Conservation (phyloP, 2,113 vertebrate genomes). For the Cyprinus carpio region DNA sequence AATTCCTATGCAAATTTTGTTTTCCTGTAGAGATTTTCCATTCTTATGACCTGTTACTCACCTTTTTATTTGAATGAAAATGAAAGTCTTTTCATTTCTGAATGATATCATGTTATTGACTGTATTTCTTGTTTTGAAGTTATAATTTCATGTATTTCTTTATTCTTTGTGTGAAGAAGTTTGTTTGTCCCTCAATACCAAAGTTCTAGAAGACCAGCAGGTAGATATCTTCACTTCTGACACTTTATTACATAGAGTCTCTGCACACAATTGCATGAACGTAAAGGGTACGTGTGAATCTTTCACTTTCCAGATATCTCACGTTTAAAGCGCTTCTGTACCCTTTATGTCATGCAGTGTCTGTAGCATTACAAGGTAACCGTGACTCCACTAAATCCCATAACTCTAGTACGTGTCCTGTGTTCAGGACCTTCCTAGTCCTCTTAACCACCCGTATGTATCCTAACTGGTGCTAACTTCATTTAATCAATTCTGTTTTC, state of each 20-base stretch:
- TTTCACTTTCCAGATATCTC: not conserved
- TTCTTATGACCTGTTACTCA: too few species aligned
- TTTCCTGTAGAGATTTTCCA: not conserved
- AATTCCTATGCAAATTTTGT: not conserved
- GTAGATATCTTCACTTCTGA: constrained; percentile 68
- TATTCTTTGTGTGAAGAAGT: constrained; percentile 59
- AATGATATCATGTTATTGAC: not conserved
- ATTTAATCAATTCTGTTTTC: constrained; percentile 65
- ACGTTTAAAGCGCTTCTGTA: constrained; percentile 5
- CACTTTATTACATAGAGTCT: constrained; percentile 18
- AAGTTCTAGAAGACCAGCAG: constrained; percentile 75
- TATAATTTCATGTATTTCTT: constrained; percentile 43
- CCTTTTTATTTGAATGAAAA: too few species aligned
- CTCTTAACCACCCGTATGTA: constrained; percentile 40
- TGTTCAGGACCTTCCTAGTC: constrained; percentile 42
- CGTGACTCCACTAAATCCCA: constrained; percentile 68
- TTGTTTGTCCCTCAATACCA: constrained; percentile 65
- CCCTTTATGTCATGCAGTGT: constrained; percentile 66
- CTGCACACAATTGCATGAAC: constrained; percentile 55
- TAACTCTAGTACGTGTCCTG: constrained; percentile 57
- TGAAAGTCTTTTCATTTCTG: not conserved
- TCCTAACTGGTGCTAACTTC: constrained; percentile 68
- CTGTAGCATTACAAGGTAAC: constrained; percentile 68
- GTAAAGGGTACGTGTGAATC: constrained; percentile 72
- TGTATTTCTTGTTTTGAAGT: constrained; percentile 16